Evolutionary conservation across 2,888 invertebrate species (phyloP), one percentile per base, ranked within the genome.

Genomic region (Drosophila antonietae): DNA sequence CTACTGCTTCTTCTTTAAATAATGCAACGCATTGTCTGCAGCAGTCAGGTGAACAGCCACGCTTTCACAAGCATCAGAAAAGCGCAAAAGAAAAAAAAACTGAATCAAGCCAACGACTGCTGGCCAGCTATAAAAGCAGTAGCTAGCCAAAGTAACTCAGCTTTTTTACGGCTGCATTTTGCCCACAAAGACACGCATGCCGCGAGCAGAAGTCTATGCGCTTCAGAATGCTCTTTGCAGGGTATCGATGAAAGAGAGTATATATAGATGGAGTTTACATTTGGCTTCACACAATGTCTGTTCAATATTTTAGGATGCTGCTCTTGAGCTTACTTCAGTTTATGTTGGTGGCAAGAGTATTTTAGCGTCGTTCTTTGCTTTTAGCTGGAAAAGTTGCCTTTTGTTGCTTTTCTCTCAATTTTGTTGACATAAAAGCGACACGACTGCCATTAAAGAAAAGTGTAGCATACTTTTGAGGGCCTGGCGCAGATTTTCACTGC

Each of bases 21-120:
- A 87, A 86, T 90, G 86, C 88, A 90, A 76, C 73, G 78, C 81
- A 86, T 88, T 90, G 86, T 88, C 86, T 80, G 75, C 66, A 56
- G 67, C 75, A 75, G 68, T 68, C 83, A 85, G 86, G 80, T 88
- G 73, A 70, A 57, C 51, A 64, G 69, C 51, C 51, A 37, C 53
- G 49, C 59, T 31, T 37, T 31, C 39, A 4, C 31, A 10, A 9
- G 10, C 28, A 31, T 10, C 4, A 59, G 18, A 39, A 28, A 3
- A 0, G 2, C 6, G 18, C 10, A 14, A 23, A 46, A 4, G 7
- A 31, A 4, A 1, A 1, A 2, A 31, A 31, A 28, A 66, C 73
- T 71, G 70, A 67, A 72, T 20, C 7, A 41, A 31, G 33, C 20
- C 43, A 44, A 33, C 44, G 44, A 44, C 33, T 71, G 71, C 75